Conservation (phyloP, 2,113 vertebrate genomes). For the Okapia johnstoni region DNA sequence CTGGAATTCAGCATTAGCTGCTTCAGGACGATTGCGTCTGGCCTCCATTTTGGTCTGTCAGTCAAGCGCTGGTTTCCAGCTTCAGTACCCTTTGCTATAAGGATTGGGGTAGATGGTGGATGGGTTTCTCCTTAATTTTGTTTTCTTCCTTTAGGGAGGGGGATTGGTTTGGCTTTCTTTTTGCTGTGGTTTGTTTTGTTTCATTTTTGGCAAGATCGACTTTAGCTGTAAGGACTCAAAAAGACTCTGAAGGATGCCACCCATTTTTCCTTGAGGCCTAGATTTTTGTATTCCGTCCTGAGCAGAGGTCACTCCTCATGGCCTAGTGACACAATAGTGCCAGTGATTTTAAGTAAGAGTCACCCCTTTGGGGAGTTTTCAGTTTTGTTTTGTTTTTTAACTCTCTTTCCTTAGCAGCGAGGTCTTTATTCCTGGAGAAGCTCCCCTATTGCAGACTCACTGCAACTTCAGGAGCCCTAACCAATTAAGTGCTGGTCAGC, state of each 20-base stretch:
- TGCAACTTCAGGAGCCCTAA: conserved; percentile 66
- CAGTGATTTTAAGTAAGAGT: conserved; percentile 60
- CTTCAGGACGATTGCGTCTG: conserved; percentile 54
- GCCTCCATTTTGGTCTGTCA: conserved; percentile 55
- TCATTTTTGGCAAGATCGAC: conserved; percentile 59
- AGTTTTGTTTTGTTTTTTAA: conserved; percentile 41
- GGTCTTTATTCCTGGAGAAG: conserved; percentile 73
- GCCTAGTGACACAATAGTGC: conserved; percentile 44
- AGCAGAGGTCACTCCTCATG: conserved; percentile 59
- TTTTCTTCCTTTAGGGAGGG: conserved; percentile 30
- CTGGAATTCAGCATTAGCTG: conserved; percentile 61
- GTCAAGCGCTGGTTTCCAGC: conserved; percentile 54
- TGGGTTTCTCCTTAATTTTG: neutral
- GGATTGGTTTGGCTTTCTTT: conserved; percentile 45
- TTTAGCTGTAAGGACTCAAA: conserved; percentile 79
- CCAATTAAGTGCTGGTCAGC: conserved; percentile 65
- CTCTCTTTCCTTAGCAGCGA: conserved; percentile 72
- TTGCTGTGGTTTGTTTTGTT: conserved; percentile 43
- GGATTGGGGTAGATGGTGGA: neutral
- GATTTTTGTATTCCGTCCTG: conserved; percentile 55
- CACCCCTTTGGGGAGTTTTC: conserved; percentile 52
- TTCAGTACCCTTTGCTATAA: conserved; percentile 60
- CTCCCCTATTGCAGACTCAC: conserved; percentile 69
- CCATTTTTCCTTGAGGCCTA: conserved; percentile 60
- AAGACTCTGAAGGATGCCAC: conserved; percentile 73